phyloP scores from a whole-genome alignment of 2,888 invertebrate genomes.

The Protophormia terraenovae region DNA sequence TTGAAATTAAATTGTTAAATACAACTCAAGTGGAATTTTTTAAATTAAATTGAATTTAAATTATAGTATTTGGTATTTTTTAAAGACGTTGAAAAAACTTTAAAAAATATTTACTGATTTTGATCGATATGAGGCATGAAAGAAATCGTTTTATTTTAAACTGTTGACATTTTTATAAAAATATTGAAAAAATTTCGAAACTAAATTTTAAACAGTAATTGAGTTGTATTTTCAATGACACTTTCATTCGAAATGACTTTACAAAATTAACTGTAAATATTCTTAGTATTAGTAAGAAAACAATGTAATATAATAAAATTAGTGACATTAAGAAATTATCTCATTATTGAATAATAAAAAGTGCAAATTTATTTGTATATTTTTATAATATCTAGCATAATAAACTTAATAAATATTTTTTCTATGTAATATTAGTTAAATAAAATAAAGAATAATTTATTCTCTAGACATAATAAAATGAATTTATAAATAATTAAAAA shows the following conservation, averaged over 20 bases:
- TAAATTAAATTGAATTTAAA: background rate
- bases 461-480: background rate
- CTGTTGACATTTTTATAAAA: too few species aligned
- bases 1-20: background rate
- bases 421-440: too few species aligned
- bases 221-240: background rate
- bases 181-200: too few species aligned
- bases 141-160: too few species aligned
- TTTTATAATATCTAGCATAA: background rate
- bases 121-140: too few species aligned
- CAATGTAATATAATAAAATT: slow-evolving; percentile 2
- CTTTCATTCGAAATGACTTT: background rate
- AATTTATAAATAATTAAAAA: too few species aligned
- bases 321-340: slow-evolving; percentile 8
- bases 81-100: too few species aligned
- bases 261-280: slow-evolving; percentile 2
- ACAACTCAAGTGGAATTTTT: background rate
- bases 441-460: slow-evolving; percentile 10
- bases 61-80: too few species aligned
- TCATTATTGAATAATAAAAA: background rate
- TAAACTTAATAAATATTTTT: slow-evolving; percentile 27
- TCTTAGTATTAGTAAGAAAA: slow-evolving; percentile 20
- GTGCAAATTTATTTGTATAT: background rate
- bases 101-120: too few species aligned
- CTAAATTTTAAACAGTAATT: too few species aligned